Evolutionary conservation across 1,140 invertebrate species (phyloP).

Genomic region (Lethrus apterus): DNA sequence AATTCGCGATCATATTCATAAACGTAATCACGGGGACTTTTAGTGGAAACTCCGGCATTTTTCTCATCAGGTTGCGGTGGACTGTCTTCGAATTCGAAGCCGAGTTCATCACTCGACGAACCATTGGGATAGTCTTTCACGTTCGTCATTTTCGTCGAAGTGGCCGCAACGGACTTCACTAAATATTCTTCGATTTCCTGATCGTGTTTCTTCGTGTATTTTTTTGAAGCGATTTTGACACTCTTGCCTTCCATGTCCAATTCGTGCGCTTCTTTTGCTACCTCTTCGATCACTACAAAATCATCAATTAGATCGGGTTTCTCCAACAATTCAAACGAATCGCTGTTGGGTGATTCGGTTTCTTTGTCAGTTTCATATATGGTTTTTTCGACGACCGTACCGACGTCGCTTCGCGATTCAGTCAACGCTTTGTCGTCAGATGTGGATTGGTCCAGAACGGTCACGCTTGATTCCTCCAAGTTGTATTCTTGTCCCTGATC

Average conservation of each 20-base stretch:
- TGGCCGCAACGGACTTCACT: constrained; percentile 52
- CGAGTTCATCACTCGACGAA: constrained; percentile 52
- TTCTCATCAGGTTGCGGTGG: constrained; percentile 48
- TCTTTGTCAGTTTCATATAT: constrained; percentile 44
- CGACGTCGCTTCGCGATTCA: constrained; percentile 47
- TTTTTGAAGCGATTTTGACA: constrained; percentile 55
- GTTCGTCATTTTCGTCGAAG: constrained; percentile 47
- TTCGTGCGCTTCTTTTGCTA: constrained; percentile 74
- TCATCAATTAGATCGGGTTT: constrained; percentile 79
- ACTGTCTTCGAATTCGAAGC: constrained; percentile 72
- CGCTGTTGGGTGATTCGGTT: constrained; percentile 71
- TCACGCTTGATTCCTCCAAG: background rate
- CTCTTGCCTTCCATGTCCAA: constrained; percentile 73
- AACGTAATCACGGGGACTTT: constrained; percentile 42
- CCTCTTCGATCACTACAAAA: constrained; percentile 80
- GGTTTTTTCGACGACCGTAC: constrained; percentile 47
- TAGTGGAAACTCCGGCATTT: constrained; percentile 42
- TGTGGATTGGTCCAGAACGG: constrained; percentile 43
- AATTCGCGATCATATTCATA: constrained; percentile 48
- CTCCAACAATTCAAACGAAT: constrained; percentile 83
- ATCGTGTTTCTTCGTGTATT: constrained; percentile 52
- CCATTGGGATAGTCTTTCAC: constrained; percentile 44
- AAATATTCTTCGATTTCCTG: constrained; percentile 69
- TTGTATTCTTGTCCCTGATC: constrained; percentile 55
- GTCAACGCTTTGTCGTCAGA: constrained; percentile 40